These are phyloP conservation scores for Silurus asotus DNA, from an alignment of 2,113 vertebrate species.

Conservation along the genomic window DNA sequence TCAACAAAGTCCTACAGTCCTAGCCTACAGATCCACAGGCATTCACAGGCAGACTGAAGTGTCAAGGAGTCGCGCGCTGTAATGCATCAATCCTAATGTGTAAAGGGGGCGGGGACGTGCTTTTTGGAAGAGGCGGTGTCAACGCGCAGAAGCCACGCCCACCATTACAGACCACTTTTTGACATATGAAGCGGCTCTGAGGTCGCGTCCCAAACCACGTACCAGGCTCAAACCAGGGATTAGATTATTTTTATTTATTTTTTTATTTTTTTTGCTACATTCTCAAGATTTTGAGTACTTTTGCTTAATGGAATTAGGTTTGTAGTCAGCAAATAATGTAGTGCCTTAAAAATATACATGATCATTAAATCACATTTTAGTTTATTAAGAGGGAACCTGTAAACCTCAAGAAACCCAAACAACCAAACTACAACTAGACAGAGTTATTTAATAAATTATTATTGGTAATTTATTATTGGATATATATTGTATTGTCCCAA, in stretches of 20 bases:
- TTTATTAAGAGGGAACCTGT: too few species aligned
- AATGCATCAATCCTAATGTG: constrained; percentile 20
- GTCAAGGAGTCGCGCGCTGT: neutral
- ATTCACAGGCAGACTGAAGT: constrained; percentile 17
- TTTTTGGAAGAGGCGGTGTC: neutral
- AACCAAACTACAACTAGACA: too few species aligned
- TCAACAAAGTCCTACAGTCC: neutral
- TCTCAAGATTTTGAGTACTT: neutral
- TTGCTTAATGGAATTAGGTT: neutral
- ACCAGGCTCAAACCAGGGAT: neutral
- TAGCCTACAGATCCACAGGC: constrained; percentile 1
- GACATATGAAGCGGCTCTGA: neutral
- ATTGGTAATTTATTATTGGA: too few species aligned
- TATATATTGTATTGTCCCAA: too few species aligned
- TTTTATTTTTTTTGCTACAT: too few species aligned
- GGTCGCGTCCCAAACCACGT: neutral
- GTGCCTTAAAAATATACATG: too few species aligned
- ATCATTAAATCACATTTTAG: too few species aligned
- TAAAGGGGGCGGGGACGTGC: neutral
- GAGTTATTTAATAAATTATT: too few species aligned
- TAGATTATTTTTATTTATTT: too few species aligned
- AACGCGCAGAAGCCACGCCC: neutral
- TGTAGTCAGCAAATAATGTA: neutral
- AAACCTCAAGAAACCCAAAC: too few species aligned
- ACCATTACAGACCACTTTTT: neutral